A percentile compares a stretch with the other conserved stretches of the same genome.
Evolutionary conservation across 1,140 invertebrate species (phyloP).

Genomic region (Brachionus manjavacas): DNA sequence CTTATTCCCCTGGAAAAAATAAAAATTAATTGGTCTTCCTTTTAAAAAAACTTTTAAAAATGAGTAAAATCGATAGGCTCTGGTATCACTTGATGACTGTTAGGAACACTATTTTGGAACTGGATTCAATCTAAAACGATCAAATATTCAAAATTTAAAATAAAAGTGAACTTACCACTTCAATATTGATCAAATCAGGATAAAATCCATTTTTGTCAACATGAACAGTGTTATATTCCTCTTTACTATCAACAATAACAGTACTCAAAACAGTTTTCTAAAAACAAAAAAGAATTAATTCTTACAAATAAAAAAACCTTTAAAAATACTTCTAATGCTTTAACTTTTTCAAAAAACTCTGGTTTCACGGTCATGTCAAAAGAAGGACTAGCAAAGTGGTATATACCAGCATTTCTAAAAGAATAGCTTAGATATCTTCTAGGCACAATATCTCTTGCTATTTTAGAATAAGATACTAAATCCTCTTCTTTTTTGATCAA

Average conservation of each 20-base stretch:
- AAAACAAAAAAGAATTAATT: neutral
- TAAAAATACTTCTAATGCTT: neutral
- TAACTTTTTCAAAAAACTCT: neutral
- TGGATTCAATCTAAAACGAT: no score
- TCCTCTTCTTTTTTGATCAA: conserved; percentile 47
- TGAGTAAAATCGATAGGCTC: no score
- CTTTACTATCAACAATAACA: conserved; percentile 52
- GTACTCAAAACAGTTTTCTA: conserved; percentile 44
- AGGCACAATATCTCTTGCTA: conserved; percentile 1
- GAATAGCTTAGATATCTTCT: conserved; percentile 52
- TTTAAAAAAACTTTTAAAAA: no score
- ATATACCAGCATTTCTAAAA: conserved; percentile 49
- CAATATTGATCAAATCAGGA: conserved; percentile 50
- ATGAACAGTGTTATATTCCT: conserved; percentile 50
- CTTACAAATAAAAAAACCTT: neutral
- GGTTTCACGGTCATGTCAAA: conserved; percentile 46
- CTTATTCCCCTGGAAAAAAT: no score
- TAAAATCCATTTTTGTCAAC: conserved; percentile 53
- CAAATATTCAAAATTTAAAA: neutral
- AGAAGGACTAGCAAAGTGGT: conserved; percentile 54
- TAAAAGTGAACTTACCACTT: conserved; percentile 44
- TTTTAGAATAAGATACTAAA: neutral
- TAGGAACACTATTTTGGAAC: no score
- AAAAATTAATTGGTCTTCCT: no score
- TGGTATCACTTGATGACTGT: no score